Percentiles rank a stretch among this genome's conserved stretches.
These are phyloP conservation scores for Stenodera caucasica DNA, from an alignment of 2,888 invertebrate species.

Conservation along the genomic window DNA sequence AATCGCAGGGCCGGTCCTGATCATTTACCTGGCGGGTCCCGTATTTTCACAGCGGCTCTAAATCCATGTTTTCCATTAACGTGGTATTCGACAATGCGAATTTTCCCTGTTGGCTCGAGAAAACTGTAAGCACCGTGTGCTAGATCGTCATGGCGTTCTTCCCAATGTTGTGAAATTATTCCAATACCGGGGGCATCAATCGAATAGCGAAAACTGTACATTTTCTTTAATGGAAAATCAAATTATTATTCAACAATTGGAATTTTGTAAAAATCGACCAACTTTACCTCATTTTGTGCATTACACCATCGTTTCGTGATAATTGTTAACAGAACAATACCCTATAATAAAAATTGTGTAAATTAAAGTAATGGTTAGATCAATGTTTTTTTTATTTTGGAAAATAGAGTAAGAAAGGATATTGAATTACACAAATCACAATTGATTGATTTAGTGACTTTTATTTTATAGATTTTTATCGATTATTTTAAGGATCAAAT, in stretches of 20 bases:
- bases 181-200: constrained; percentile 41
- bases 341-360: constrained; percentile 20
- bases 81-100: constrained; percentile 63
- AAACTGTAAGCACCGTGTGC: constrained; percentile 65
- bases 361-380: background rate
- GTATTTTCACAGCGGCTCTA: constrained; percentile 58
- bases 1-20: too few relatives aligned
- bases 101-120: constrained; percentile 66
- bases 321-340: constrained; percentile 33
- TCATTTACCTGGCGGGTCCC: constrained; percentile 53
- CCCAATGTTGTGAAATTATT: constrained; percentile 48
- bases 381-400: too few relatives aligned
- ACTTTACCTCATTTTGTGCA: constrained; percentile 34
- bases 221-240: constrained; percentile 34
- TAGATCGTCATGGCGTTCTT: constrained; percentile 42
- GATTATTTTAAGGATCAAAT: background rate
- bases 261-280: constrained; percentile 10
- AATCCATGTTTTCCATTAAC: constrained; percentile 61
- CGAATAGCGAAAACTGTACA: constrained; percentile 47
- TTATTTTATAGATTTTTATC: constrained; percentile 8
- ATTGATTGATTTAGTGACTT: constrained; percentile 6
- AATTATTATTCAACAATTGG: constrained; percentile 7
- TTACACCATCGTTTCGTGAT: constrained; percentile 32
- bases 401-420: too few relatives aligned
- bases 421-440: constrained; percentile 8